Percentiles rank a stretch among this genome's conserved stretches.
Evolutionary conservation across 1,140 invertebrate genomes (phyloP).

Genomic region (Nymphalis io): DNA sequence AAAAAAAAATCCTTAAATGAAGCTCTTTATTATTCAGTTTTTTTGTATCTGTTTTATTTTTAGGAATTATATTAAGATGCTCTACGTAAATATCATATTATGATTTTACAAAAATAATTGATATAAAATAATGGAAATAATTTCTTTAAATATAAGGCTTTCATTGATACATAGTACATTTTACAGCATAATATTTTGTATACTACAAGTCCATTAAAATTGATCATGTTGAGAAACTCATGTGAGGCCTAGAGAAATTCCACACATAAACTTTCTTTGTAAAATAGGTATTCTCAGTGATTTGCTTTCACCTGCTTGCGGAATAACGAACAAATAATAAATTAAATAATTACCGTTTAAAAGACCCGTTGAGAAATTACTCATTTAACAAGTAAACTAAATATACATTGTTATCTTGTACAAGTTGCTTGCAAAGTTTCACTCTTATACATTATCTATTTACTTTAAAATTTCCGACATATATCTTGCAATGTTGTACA

Average conservation of each 20-base stretch:
- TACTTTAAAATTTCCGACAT: neutral
- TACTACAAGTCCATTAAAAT: conserved; percentile 3
- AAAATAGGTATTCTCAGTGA: conserved; percentile 13
- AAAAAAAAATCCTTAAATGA: too few relatives aligned
- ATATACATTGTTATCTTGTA: neutral
- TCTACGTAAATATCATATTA: too few relatives aligned
- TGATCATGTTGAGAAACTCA: neutral
- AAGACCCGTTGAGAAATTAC: neutral
- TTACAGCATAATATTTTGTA: neutral
- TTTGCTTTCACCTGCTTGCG: conserved; percentile 11
- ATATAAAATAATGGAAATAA: neutral
- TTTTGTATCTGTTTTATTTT: too few relatives aligned
- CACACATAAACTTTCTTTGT: conserved; percentile 10
- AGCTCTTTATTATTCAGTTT: too few relatives aligned
- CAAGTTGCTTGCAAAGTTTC: neutral
- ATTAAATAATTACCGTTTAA: conserved; percentile 8
- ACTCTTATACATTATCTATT: neutral
- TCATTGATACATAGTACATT: neutral
- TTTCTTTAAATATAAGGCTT: neutral
- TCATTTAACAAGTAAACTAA: neutral
- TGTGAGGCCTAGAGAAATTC: conserved; percentile 4
- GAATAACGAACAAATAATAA: conserved; percentile 8
- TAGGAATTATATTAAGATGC: too few relatives aligned
- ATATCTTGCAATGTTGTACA: neutral
- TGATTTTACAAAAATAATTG: too few relatives aligned